Evolutionary conservation across 2,797 vertebrate genomes (phyloP).

Genomic region (Squalus acanthias): DNA sequence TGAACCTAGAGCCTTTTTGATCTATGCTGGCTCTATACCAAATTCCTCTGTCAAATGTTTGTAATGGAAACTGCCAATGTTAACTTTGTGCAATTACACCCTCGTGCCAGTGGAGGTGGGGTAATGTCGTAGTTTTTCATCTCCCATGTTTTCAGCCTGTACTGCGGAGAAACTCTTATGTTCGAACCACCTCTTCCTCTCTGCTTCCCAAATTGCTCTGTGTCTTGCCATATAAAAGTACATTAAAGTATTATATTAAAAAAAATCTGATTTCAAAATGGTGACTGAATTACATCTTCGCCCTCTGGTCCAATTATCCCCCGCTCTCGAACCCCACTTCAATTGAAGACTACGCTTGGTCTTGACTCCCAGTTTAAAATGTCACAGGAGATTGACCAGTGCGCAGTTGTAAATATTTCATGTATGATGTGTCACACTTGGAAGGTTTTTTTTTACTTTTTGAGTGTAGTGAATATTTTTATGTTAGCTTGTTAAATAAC

Average conservation of each 20-base stretch:
- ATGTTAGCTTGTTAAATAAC: not conserved
- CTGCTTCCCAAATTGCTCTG: not conserved
- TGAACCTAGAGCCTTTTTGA: too few relatives aligned
- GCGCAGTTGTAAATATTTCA: not conserved
- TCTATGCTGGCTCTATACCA: too few relatives aligned
- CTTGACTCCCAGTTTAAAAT: not conserved
- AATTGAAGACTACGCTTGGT: not conserved
- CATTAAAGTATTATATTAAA: not conserved
- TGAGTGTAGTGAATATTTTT: not conserved
- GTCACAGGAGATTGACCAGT: not conserved
- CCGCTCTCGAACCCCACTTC: not conserved
- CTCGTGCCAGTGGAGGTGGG: too few relatives aligned
- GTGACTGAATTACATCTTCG: not conserved
- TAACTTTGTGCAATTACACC: too few relatives aligned
- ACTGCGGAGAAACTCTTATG: not conserved
- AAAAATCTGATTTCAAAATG: not conserved
- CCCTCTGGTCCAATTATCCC: not conserved
- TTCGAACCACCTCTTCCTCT: not conserved
- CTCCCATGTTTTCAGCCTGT: not conserved
- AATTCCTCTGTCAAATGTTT: too few relatives aligned
- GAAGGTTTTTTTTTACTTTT: not conserved
- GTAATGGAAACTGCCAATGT: too few relatives aligned
- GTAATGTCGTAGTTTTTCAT: not conserved
- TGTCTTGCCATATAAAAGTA: not conserved
- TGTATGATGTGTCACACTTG: not conserved